Conservation (phyloP, 2,888 invertebrate species). For the Drosophila meridiana region DNA sequence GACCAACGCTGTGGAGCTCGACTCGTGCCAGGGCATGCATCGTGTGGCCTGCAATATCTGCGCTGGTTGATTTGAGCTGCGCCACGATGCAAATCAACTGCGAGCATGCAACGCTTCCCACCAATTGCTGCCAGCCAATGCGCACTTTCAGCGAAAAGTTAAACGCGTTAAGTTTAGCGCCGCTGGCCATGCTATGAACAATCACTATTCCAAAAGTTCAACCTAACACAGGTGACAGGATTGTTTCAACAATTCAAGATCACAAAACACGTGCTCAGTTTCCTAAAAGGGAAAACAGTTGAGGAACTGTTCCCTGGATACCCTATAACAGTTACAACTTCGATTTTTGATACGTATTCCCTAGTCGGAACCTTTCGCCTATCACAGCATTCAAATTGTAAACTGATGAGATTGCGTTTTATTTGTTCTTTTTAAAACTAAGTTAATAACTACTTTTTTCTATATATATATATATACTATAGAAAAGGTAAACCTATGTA, state of each 20-base stretch:
- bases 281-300: conserved; percentile 26
- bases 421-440: too few species aligned
- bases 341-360: too few species aligned
- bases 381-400: too few species aligned
- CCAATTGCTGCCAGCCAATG: conserved; percentile 80
- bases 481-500: too few species aligned
- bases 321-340: too few species aligned
- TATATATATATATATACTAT: too few species aligned
- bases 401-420: too few species aligned
- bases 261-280: background rate
- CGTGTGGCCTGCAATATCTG: conserved; percentile 79
- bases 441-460: too few species aligned
- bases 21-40: conserved; percentile 79
- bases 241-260: conserved; percentile 64
- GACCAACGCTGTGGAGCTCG: conserved; percentile 67
- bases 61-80: conserved; percentile 73
- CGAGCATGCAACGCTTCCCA: conserved; percentile 83
- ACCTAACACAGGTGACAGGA: conserved; percentile 65
- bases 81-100: conserved; percentile 71
- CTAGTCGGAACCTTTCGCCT: too few species aligned
- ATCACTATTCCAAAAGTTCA: conserved; percentile 20
- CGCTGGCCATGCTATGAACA: conserved; percentile 79
- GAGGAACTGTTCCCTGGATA: conserved; percentile 51
- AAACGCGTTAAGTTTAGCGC: conserved; percentile 83
- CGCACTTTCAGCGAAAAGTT: conserved; percentile 44